Evolutionary conservation across 2,888 invertebrate species (phyloP).

Genomic region (Eupithecia centaureata): DNA sequence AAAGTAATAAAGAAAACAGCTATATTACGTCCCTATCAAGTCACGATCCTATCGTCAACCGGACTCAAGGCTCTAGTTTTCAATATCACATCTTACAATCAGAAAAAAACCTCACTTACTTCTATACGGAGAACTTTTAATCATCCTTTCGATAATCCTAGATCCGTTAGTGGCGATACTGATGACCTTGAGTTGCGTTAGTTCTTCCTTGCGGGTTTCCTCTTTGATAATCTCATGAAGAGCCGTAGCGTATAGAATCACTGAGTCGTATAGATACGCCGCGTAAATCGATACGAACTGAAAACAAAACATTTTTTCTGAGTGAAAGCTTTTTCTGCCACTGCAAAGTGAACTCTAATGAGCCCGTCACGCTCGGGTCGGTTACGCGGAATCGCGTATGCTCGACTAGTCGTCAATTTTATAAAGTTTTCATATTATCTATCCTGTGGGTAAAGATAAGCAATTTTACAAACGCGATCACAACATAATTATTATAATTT

Average conservation of each 20-base stretch:
- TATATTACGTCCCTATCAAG: too few relatives aligned
- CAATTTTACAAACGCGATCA: neutral
- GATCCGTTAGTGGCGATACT: conserved; percentile 93
- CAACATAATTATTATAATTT: too few relatives aligned
- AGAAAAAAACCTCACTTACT: conserved; percentile 85
- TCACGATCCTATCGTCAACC: too few relatives aligned
- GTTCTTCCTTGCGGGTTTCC: conserved; percentile 69
- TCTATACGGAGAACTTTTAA: conserved; percentile 91
- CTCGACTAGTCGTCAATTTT: neutral
- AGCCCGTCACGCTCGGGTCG: neutral
- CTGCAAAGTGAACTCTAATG: too few relatives aligned
- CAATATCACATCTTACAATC: neutral
- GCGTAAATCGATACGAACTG: conserved; percentile 96
- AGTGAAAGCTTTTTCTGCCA: too few relatives aligned
- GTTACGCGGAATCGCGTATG: neutral
- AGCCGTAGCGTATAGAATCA: conserved; percentile 94
- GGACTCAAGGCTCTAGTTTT: neutral
- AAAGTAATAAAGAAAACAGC: too few relatives aligned
- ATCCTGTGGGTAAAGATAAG: neutral
- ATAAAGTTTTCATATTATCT: neutral
- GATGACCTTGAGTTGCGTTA: conserved; percentile 86
- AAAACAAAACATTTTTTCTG: neutral
- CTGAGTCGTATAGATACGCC: conserved; percentile 97
- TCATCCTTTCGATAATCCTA: conserved; percentile 93
- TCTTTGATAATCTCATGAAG: conserved; percentile 88